Conservation (phyloP, 2,888 invertebrate genomes). For the Blera fallax region DNA sequence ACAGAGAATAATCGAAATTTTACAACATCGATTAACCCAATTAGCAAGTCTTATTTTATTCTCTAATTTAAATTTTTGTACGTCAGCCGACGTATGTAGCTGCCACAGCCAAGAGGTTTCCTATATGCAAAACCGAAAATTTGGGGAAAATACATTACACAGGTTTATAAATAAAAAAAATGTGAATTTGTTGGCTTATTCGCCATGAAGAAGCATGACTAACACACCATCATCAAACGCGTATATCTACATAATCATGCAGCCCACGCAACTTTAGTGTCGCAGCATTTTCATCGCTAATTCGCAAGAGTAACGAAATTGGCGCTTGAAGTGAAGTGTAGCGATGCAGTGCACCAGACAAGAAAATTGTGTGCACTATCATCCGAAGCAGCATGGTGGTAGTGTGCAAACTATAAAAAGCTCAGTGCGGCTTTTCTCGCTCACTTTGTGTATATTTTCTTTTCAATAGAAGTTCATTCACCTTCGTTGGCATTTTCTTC, state of each 20-base stretch:
- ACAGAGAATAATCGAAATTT: background rate
- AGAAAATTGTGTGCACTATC: background rate
- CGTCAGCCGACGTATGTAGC: background rate
- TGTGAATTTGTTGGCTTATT: background rate
- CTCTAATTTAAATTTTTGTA: background rate
- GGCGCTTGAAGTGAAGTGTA: background rate
- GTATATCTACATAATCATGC: background rate
- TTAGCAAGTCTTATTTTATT: background rate
- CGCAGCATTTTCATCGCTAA: background rate
- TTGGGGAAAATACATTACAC: background rate
- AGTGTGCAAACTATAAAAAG: conserved; percentile 1
- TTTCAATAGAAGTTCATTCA: conserved; percentile 25
- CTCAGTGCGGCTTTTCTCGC: background rate
- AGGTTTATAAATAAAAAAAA: background rate
- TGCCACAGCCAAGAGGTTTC: background rate
- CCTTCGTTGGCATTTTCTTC: background rate
- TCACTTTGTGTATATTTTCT: background rate
- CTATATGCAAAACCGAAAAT: background rate
- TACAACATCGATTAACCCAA: background rate
- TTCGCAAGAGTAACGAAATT: background rate
- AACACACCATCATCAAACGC: background rate
- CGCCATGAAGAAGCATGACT: background rate
- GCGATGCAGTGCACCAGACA: background rate
- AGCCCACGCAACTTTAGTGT: background rate
- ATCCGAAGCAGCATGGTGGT: background rate